phyloP scores from a whole-genome alignment of 2,888 invertebrate genomes.

The Mimachlamys varia region DNA sequence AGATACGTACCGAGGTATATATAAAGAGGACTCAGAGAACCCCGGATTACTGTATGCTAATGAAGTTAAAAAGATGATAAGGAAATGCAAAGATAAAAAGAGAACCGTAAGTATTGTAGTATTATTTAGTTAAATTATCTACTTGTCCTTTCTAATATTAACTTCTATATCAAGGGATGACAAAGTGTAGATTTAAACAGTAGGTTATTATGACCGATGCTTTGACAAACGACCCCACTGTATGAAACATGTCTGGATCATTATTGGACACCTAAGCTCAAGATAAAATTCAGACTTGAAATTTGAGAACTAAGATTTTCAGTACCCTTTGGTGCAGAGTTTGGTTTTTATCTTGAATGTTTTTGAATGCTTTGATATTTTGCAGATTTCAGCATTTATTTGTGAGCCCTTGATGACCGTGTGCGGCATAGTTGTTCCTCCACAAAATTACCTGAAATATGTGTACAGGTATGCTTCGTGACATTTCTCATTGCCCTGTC shows the following conservation, averaged over 20 bases:
- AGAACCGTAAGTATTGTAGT: conserved; percentile 78
- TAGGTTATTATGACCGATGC: no score
- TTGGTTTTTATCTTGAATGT: neutral
- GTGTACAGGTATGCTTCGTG: conserved; percentile 87
- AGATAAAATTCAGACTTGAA: no score
- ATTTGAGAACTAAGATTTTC: no score
- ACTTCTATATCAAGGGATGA: no score
- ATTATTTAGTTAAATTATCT: no score
- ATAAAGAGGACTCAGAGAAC: conserved; percentile 82
- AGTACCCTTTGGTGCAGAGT: no score
- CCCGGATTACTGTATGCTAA: conserved; percentile 91
- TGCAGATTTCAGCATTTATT: conserved; percentile 92
- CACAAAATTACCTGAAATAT: conserved; percentile 91
- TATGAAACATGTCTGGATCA: no score
- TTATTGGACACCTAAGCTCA: no score
- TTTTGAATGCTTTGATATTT: conserved; percentile 34
- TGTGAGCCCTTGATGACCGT: conserved; percentile 97
- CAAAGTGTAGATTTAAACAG: no score
- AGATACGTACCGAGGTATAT: conserved; percentile 91
- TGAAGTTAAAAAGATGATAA: conserved; percentile 87
- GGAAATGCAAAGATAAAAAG: conserved; percentile 83
- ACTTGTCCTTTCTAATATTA: no score
- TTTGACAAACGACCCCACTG: no score
- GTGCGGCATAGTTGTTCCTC: conserved; percentile 96
- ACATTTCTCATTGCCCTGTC: neutral